Conservation (phyloP, 2,888 invertebrate genomes). For the Pristionchus mayeri region DNA sequence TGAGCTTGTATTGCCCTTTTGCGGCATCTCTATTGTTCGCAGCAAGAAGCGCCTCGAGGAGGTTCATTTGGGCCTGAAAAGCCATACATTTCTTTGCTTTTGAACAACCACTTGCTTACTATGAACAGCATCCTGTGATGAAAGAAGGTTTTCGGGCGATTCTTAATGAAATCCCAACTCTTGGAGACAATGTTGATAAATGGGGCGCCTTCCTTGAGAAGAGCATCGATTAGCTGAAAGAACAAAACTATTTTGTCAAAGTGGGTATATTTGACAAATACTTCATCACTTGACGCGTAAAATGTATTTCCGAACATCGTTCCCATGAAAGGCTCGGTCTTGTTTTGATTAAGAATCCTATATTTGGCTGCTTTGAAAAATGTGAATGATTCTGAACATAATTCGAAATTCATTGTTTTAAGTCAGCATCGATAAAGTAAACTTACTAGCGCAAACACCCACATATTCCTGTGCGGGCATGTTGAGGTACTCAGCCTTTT, state of each 20-base stretch:
- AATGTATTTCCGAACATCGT: background rate
- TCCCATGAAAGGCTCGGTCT: background rate
- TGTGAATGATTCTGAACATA: too few species aligned
- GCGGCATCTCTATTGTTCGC: too few species aligned
- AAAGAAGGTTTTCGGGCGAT: too few species aligned
- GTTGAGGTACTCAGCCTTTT: background rate
- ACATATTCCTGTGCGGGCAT: background rate
- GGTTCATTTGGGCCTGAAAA: too few species aligned
- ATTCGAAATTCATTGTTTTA: background rate
- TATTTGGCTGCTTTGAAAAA: too few species aligned
- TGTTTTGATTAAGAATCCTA: too few species aligned
- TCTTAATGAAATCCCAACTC: background rate
- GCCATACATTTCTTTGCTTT: too few species aligned
- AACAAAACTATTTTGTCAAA: background rate
- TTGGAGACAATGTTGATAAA: background rate
- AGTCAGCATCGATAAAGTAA: too few species aligned
- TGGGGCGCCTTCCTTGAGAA: background rate
- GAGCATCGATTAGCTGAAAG: background rate
- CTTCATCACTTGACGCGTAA: background rate
- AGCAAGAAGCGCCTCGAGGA: too few species aligned
- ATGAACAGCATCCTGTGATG: too few species aligned
- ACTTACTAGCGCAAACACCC: background rate
- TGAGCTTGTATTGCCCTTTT: too few species aligned
- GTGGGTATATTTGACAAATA: background rate
- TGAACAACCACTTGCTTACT: too few species aligned